Evolutionary conservation across 2,888 invertebrate species (phyloP).

Genomic region (Anthrax anthrax): DNA sequence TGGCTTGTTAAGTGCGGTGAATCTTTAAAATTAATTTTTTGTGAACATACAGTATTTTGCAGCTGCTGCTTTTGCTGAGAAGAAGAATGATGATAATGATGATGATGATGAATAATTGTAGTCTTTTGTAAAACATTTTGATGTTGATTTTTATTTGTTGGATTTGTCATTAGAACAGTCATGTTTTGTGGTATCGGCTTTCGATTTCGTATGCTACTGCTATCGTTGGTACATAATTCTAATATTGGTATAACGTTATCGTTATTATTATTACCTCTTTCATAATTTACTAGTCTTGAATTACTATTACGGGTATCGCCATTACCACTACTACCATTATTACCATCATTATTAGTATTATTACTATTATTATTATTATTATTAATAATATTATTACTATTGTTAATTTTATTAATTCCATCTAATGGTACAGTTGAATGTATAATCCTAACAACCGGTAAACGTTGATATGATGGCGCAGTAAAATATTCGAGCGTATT

Average conservation of each 20-base stretch:
- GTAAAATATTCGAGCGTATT: constrained; percentile 6
- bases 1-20: background rate
- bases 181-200: background rate
- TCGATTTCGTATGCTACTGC: background rate
- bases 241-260: no score
- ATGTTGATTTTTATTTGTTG: background rate
- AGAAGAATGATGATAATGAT: no score
- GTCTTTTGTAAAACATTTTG: background rate
- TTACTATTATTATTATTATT: background rate
- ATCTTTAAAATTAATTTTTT: background rate
- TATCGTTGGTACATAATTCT: no score
- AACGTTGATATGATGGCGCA: constrained; percentile 5
- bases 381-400: background rate
- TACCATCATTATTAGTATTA: background rate
- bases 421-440: constrained; percentile 1
- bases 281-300: no score
- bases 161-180: background rate
- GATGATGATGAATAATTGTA: background rate
- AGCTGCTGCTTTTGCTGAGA: no score
- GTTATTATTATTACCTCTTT: background rate
- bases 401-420: background rate
- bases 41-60: background rate
- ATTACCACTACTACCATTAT: background rate
- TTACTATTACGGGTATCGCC: background rate
- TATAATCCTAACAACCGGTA: constrained; percentile 3